Evolutionary conservation across 35 echinoderm and acorn worm species (phyloP).

Genomic region (Apostichopus parvimensis): DNA sequence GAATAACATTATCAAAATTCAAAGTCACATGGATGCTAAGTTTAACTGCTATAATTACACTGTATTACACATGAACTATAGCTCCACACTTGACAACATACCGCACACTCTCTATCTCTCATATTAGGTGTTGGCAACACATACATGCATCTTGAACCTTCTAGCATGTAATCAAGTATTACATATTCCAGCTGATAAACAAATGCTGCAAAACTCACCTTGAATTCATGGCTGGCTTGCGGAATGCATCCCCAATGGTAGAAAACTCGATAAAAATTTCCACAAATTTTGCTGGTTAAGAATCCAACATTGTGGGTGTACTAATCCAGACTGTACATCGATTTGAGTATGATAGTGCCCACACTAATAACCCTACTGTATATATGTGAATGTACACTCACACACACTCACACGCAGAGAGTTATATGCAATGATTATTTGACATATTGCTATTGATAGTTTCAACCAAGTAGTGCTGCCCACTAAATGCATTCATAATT

Average conservation of each 20-base stretch:
- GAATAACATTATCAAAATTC: no score
- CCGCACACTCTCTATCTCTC: no score
- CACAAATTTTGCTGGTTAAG: conserved; percentile 33
- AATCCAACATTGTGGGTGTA: conserved; percentile 11
- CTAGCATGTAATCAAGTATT: no score
- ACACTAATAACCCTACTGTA: neutral
- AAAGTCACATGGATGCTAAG: no score
- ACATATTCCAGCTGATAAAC: no score
- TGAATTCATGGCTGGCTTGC: conserved; percentile 47
- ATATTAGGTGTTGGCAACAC: neutral
- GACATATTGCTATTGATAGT: conserved; percentile 8
- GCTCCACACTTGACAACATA: no score
- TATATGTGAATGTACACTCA: conserved; percentile 3
- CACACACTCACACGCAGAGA: neutral
- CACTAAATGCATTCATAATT: conserved; percentile 34
- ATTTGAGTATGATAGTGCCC: neutral
- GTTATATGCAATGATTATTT: neutral
- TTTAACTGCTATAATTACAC: no score
- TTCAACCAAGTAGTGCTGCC: neutral
- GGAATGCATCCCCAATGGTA: conserved; percentile 33
- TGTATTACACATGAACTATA: no score
- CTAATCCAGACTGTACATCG: neutral
- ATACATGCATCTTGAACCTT: no score
- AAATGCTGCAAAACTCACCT: neutral
- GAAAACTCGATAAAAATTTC: conserved; percentile 4